Conservation (phyloP, 2,113 vertebrate genomes). For the Macquaria ambigua region DNA sequence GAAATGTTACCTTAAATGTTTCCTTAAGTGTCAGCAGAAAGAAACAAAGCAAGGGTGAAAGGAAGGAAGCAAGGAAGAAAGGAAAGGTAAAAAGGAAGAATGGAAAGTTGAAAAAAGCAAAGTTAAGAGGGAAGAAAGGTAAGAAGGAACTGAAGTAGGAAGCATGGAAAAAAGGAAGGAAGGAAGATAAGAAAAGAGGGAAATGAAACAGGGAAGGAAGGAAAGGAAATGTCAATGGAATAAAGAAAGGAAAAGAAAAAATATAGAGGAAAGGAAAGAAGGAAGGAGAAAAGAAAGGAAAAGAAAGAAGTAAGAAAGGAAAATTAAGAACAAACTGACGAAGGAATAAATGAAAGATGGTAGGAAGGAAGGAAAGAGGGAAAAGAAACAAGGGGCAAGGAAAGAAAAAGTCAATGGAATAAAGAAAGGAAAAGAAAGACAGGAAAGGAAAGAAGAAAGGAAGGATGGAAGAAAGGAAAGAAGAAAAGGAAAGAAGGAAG, state of each 20-base stretch:
- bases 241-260: not conserved
- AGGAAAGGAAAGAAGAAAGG: not conserved
- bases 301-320: not conserved
- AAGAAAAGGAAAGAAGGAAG: not conserved
- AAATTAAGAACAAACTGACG: too few species aligned
- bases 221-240: not conserved
- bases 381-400: not conserved
- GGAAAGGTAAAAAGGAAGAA: not conserved
- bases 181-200: not conserved
- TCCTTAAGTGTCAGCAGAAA: conserved; percentile 62
- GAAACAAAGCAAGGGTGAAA: conserved; percentile 45
- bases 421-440: not conserved
- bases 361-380: not conserved
- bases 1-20: conserved; percentile 70
- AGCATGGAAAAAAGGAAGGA: not conserved
- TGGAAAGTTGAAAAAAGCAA: not conserved
- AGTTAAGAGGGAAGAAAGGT: not conserved
- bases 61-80: not conserved
- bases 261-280: not conserved
- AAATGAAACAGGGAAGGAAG: not conserved
- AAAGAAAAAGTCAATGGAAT: not conserved
- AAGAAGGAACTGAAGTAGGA: not conserved
- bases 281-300: not conserved
- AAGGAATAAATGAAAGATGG: too few species aligned
- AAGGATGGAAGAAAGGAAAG: not conserved